Evolutionary conservation across 2,113 vertebrate species (phyloP).

Genomic region (Hyla sarda): DNA sequence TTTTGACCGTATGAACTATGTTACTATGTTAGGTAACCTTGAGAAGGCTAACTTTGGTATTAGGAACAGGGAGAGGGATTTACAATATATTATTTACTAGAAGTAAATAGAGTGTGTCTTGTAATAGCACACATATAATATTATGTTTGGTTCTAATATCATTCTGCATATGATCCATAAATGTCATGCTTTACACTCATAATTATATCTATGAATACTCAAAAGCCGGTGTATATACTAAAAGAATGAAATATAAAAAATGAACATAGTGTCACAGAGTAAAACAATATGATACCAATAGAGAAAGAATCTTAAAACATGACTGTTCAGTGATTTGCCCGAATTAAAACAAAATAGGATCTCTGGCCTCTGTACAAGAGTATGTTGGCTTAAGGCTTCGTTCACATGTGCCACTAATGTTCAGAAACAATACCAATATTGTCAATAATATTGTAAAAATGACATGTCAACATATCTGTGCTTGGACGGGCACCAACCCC

Average conservation of each 20-base stretch:
- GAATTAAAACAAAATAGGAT: neutral
- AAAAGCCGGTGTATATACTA: neutral
- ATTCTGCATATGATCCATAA: neutral
- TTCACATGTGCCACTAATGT: too few relatives aligned
- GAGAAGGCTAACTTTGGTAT: too few relatives aligned
- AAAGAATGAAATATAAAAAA: slow-evolving; percentile 12
- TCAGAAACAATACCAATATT: too few relatives aligned
- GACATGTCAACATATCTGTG: too few relatives aligned
- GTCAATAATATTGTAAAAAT: too few relatives aligned
- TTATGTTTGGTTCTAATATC: neutral
- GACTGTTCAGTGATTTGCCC: neutral
- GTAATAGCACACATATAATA: too few relatives aligned
- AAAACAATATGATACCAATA: neutral
- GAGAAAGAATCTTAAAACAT: neutral
- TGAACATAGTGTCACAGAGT: neutral
- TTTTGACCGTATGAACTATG: too few relatives aligned
- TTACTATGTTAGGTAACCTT: too few relatives aligned
- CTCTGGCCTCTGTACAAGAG: neutral
- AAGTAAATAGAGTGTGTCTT: too few relatives aligned
- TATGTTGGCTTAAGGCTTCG: neutral
- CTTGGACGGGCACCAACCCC: too few relatives aligned
- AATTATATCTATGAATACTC: slow-evolving; percentile 29
- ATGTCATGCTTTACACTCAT: neutral
- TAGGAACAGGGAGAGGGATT: too few relatives aligned
- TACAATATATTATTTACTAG: too few relatives aligned